Base-by-base conservation (phyloP, 2,888 invertebrate species). In the Ophion slaviceki region DNA sequence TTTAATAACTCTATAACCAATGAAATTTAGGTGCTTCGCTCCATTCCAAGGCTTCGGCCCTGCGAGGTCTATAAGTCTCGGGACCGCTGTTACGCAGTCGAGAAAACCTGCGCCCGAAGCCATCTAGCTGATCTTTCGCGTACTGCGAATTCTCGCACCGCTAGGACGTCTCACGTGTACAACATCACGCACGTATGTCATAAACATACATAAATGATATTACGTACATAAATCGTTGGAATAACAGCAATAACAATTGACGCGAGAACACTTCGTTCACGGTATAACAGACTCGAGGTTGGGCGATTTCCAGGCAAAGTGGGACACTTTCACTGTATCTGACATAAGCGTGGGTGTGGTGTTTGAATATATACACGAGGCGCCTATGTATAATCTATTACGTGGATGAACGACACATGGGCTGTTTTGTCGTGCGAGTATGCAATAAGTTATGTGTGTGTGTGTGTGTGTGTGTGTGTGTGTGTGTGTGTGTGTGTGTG, bases 311-410 rank as follows among this genome's bases (percentile, higher is more conserved):
- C 47, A 81, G 85, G 71, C 84, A 61, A 88, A 88, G 80, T 87
- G 85, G 85, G 82, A 86, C 87, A 88, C 86, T 88, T 87, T 88
- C 87, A 87, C 87, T 80, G 59, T 76, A 66, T n/a, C 57, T 82
- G 76, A 14, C 32, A 80, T 74, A 81, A 71, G 17, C 72, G 77
- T 32, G 77, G 78, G 78, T 66, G 71, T 68, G 57, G 74, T 82
- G 59, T 57, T 7, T 47, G 61, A 32, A 28, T 59, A 17, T 17
- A 40, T 61, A 53, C n/a, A 14, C n/a, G 14, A 7, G 67, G 68
- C 36, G 20, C 17, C 40, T 57, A 67, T 11, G 32, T 20, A 28
- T 78, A 72, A 78, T 74, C 77, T 20, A 57, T 61, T 67, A 78
- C 72, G 57, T 36, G 36, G 45, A 77, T 64, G 74, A 47, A 74